Evolutionary conservation across 2,797 vertebrate species (phyloP).

Genomic region (Microhierax caerulescens): DNA sequence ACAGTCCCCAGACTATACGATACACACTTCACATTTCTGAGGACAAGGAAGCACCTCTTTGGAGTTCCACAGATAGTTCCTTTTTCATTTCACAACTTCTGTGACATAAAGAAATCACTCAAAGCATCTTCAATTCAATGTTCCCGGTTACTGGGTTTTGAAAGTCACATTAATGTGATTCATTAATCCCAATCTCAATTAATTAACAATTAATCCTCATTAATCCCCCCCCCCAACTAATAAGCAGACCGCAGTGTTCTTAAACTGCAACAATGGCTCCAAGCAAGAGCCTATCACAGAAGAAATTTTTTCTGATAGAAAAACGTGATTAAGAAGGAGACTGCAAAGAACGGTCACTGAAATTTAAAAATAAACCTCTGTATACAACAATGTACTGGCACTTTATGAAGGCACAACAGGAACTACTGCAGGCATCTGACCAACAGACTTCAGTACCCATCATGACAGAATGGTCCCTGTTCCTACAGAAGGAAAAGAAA

Average conservation of each 20-base stretch:
- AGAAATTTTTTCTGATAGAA: background rate
- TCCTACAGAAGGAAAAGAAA: background rate
- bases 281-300: background rate
- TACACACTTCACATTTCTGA: background rate
- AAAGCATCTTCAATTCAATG: background rate
- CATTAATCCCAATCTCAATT: background rate
- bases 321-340: background rate
- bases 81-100: background rate
- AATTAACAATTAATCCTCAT: background rate
- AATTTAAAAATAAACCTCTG: background rate
- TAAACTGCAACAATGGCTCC: background rate
- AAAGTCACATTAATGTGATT: background rate
- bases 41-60: background rate
- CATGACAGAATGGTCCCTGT: background rate
- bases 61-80: background rate
- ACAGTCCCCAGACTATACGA: background rate
- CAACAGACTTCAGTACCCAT: background rate
- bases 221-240: background rate
- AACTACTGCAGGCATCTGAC: background rate
- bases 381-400: background rate
- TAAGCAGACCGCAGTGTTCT: background rate
- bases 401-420: background rate
- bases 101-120: background rate
- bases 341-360: background rate
- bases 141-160: background rate